A percentile compares a stretch with the other conserved stretches of the same genome.
phyloP scores from a whole-genome alignment of 1,140 invertebrate genomes.

The Macrostomum lignano region DNA sequence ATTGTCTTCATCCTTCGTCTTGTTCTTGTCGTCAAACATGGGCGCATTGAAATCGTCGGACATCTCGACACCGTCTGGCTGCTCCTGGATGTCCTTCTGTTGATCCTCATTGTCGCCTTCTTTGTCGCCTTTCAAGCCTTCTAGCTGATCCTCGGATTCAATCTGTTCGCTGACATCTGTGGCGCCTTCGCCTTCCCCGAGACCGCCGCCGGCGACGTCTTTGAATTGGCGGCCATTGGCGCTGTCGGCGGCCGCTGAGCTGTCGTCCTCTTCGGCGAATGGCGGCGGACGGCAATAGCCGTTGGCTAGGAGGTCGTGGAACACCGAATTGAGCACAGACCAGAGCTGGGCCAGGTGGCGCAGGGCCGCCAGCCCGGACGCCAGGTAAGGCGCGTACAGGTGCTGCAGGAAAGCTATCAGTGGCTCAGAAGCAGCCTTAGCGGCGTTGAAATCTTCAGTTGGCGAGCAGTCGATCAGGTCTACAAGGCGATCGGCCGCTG shows the following conservation, averaged over 20 bases:
- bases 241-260: slow-evolving; percentile 13
- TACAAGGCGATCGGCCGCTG: too few species aligned
- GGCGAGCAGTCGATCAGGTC: too few species aligned
- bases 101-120: slow-evolving; percentile 37
- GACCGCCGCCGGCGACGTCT: slow-evolving; percentile 34
- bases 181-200: slow-evolving; percentile 62
- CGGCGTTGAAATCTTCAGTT: too few species aligned
- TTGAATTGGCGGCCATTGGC: slow-evolving; percentile 32
- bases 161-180: slow-evolving; percentile 60
- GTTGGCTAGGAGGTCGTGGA: too few species aligned
- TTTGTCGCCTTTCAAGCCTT: slow-evolving; percentile 41
- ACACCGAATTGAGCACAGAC: too few species aligned
- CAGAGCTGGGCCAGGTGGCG: too few species aligned
- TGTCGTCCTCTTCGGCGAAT: slow-evolving; percentile 7
- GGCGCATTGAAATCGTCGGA: slow-evolving; percentile 19
- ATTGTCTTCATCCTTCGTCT: slow-evolving; percentile 4
- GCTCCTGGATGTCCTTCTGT: slow-evolving; percentile 4
- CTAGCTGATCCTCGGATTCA: slow-evolving; percentile 17
- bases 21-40: slow-evolving; percentile 16
- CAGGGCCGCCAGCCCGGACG: too few species aligned
- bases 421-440: too few species aligned
- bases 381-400: too few species aligned
- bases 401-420: too few species aligned
- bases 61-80: slow-evolving; percentile 5
- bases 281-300: slow-evolving; percentile 13